phyloP scores from a whole-genome alignment of 2,113 vertebrate species.

The Xiphophorus hellerii region DNA sequence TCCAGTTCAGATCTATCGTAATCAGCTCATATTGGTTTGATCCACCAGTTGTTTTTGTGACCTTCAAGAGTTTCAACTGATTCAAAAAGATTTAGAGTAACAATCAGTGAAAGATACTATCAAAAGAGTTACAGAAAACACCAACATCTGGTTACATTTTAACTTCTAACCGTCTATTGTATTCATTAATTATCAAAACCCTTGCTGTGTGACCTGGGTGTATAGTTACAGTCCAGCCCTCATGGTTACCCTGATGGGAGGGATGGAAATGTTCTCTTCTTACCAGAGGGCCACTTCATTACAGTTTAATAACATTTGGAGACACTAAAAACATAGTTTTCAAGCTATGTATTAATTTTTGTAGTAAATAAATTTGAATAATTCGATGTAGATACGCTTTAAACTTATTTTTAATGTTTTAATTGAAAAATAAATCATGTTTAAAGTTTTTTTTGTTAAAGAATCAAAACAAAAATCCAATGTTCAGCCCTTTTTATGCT shows the following conservation, averaged over 20 bases:
- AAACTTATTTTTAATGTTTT: no score
- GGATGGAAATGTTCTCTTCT: conserved; percentile 17
- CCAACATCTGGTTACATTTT: neutral
- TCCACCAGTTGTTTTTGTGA: no score
- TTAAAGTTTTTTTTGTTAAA: neutral
- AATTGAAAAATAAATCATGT: neutral
- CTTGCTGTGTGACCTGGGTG: neutral
- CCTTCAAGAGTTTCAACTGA: neutral
- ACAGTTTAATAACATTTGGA: neutral
- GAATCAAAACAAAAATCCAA: neutral
- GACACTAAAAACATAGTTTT: neutral
- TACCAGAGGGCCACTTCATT: neutral
- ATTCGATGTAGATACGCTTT: neutral
- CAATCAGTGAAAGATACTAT: no score
- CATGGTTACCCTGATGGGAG: no score
- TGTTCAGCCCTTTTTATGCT: neutral
- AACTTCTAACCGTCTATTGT: neutral
- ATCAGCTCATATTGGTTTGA: no score
- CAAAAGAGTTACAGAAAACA: neutral
- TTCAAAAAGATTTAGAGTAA: no score
- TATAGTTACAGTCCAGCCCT: neutral
- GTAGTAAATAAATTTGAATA: neutral
- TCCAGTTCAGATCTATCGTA: no score
- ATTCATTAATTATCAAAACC: neutral
- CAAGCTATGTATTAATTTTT: neutral